These are phyloP conservation scores for Sebastes matsubarae DNA, from an alignment of 2,797 vertebrate species.

Conservation along the genomic window DNA sequence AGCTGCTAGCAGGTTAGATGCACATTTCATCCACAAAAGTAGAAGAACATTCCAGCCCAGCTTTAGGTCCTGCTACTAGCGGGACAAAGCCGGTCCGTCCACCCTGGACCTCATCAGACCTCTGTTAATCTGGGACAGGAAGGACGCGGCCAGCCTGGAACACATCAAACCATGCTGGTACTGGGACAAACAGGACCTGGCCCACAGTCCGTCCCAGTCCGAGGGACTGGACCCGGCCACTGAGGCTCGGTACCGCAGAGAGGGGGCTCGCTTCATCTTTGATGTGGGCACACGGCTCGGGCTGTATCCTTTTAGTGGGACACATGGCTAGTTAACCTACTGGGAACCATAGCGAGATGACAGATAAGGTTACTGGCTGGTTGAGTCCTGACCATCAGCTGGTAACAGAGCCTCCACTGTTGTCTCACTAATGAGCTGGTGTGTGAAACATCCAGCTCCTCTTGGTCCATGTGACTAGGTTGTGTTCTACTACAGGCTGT, in stretches of 20 bases:
- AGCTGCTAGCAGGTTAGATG: background rate
- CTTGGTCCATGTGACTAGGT: background rate
- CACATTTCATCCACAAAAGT: slow-evolving; percentile 7
- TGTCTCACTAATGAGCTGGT: background rate
- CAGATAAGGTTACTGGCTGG: background rate
- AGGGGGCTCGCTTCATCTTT: slow-evolving; percentile 93
- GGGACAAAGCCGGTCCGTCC: slow-evolving; percentile 89
- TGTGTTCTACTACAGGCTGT: background rate
- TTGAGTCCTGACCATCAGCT: background rate
- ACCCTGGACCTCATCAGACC: slow-evolving; percentile 26
- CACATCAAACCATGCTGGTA: slow-evolving; percentile 95
- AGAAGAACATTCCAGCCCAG: background rate
- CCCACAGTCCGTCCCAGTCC: slow-evolving; percentile 91
- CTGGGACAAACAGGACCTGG: slow-evolving; percentile 95
- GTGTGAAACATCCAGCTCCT: background rate
- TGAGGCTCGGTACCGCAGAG: slow-evolving; percentile 90
- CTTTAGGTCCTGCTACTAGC: slow-evolving; percentile 88
- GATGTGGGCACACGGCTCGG: slow-evolving; percentile 94
- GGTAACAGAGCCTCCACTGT: background rate
- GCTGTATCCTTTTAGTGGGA: slow-evolving; percentile 86
- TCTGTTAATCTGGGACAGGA: slow-evolving; percentile 78
- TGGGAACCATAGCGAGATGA: background rate
- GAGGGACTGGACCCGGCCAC: slow-evolving; percentile 92
- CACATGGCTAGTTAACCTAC: background rate
- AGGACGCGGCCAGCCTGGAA: slow-evolving; percentile 88